Evolutionary conservation across 23 tunicate genomes (phyloP).

Genomic region (Styela clava): DNA sequence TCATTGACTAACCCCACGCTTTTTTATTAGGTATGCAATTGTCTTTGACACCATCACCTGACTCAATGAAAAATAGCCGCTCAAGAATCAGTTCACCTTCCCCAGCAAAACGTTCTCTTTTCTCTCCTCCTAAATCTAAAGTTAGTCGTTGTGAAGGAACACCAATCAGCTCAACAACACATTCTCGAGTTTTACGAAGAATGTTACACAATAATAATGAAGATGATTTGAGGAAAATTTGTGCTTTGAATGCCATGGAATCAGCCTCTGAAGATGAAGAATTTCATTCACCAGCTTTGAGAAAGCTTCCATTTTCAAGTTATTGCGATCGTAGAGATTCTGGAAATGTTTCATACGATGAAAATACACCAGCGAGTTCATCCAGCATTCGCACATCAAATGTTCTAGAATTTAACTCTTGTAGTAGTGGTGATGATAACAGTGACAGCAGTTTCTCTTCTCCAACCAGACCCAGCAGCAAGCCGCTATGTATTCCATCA

Average conservation of each 20-base stretch:
- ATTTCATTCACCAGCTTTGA: not conserved
- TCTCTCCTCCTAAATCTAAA: slow-evolving; percentile 23
- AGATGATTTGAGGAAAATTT: slow-evolving; percentile 3
- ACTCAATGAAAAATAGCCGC: not conserved
- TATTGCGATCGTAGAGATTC: slow-evolving; percentile 58
- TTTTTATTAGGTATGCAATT: slow-evolving; percentile 9
- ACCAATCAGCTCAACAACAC: not conserved
- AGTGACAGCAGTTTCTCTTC: slow-evolving; percentile 72
- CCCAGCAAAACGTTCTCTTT: slow-evolving; percentile 46
- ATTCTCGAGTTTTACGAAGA: slow-evolving; percentile 8
- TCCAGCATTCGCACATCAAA: slow-evolving; percentile 28
- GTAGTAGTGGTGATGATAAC: slow-evolving; percentile 90
- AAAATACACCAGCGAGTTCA: slow-evolving; percentile 26
- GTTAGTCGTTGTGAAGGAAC: not conserved
- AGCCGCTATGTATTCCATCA: slow-evolving; percentile 8
- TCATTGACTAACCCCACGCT: too few relatives aligned
- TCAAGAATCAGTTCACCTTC: slow-evolving; percentile 27
- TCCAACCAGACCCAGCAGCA: slow-evolving; percentile 21
- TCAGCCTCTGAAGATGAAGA: slow-evolving; percentile 25
- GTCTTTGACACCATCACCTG: slow-evolving; percentile 17
- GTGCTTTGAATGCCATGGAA: slow-evolving; percentile 16
- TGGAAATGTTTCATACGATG: slow-evolving; percentile 51
- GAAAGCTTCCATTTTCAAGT: slow-evolving; percentile 63
- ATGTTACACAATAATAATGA: slow-evolving; percentile 7
- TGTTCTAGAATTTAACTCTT: slow-evolving; percentile 41